Base-by-base conservation (phyloP, 2,888 invertebrate genomes). In the Caenorhabditis virilis region DNA sequence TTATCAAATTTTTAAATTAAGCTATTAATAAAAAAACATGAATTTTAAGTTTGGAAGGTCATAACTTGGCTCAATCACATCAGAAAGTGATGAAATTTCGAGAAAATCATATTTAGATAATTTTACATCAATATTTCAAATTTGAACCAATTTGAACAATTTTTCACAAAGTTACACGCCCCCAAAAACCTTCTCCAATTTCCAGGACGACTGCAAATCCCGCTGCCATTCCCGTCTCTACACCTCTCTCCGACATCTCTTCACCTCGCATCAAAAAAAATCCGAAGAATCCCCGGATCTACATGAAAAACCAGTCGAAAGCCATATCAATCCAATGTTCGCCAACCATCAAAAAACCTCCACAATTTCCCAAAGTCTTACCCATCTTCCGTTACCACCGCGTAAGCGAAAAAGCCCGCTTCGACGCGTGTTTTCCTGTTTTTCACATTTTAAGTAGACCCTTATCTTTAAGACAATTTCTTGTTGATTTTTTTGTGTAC, bases 261-360 rank as follows among this genome's bases (percentile, higher is more conserved):
- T 62, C 27, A 43, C 52, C 2, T 47, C 57, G 16, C n/a, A n/a
- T n/a, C n/a, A n/a, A n/a, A n/a, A n/a, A n/a, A n/a, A n/a, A n/a
- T 47, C 45, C 26, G 39, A 46, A n/a, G 26, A 47, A 15, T 18
- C 16, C 2, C 39, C 54, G 16, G 23, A 27, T 9, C 41, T 50
- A 20, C 42, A 42, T 42, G 23, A 30, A 30, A 6, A 13, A 30
- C 13, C 45, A 4, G 18, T 48, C 20, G 63, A 63, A 41, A 58
- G 57, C 9, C 58, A 58, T 23, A 63, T 63, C 11, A 63, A 63
- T 51, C 63, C 63, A 41, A 63, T 63, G 63, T 63, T 63, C 25
- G 23, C 53, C 1, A 13, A 4, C 4, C 48, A 45, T 22, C 48
- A 50, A 33, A 63, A 63, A 45, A n/a, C 20, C 3, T 7, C 16